Evolutionary conservation across 2,113 vertebrate species (phyloP).

Genomic region (Anoplopoma fimbria): DNA sequence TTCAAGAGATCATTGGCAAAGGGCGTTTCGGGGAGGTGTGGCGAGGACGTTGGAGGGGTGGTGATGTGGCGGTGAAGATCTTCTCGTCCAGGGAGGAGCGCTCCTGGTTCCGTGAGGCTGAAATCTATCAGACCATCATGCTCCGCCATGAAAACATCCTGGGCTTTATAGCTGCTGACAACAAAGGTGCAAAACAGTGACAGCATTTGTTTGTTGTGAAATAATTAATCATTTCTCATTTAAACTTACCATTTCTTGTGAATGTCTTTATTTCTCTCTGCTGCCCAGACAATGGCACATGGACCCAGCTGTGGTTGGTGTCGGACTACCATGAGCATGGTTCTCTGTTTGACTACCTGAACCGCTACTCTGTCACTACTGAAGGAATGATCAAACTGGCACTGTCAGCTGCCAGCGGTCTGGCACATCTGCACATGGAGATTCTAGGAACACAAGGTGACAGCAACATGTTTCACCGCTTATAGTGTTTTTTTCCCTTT

Average conservation of each 20-base stretch:
- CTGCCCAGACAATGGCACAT: slow-evolving; percentile 92
- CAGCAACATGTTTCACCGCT: neutral
- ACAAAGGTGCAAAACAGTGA: slow-evolving; percentile 87
- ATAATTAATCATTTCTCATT: neutral
- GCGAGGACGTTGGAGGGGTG: slow-evolving; percentile 94
- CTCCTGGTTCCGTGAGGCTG: slow-evolving; percentile 97
- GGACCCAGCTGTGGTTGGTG: slow-evolving; percentile 97
- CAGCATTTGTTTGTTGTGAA: neutral
- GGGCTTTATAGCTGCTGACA: slow-evolving; percentile 96
- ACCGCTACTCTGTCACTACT: slow-evolving; percentile 92
- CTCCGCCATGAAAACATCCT: slow-evolving; percentile 96
- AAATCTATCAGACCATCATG: slow-evolving; percentile 98
- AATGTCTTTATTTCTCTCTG: slow-evolving; percentile 1
- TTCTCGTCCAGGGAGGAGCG: slow-evolving; percentile 97
- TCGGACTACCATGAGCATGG: slow-evolving; percentile 97
- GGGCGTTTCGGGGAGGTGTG: slow-evolving; percentile 97
- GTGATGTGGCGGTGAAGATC: slow-evolving; percentile 97
- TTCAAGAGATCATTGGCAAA: slow-evolving; percentile 97
- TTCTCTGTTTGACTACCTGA: slow-evolving; percentile 96
- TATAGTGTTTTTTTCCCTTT: neutral
- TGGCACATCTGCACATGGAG: slow-evolving; percentile 98
- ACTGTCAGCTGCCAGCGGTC: slow-evolving; percentile 92
- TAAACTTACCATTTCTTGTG: neutral
- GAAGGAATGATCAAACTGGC: slow-evolving; percentile 97
- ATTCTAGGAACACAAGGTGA: slow-evolving; percentile 97